Evolutionary conservation across 1,140 invertebrate species (phyloP).

Genomic region (Drosophila ogumai): DNA sequence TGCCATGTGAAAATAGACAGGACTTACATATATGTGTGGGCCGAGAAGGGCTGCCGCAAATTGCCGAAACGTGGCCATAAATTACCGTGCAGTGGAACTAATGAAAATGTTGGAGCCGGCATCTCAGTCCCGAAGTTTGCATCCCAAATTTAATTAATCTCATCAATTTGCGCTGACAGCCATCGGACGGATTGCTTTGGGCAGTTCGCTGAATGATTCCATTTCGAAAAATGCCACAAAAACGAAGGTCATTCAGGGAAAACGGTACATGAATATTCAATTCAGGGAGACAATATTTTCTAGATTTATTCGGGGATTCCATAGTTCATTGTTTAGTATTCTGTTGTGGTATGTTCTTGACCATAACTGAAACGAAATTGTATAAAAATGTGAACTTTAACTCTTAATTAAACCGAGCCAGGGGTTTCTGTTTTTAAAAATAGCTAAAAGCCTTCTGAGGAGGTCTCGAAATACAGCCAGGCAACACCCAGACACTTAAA

Average conservation of each 20-base stretch:
- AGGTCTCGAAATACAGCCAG: not conserved
- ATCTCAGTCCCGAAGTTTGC: constrained; percentile 8
- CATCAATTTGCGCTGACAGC: constrained; percentile 39
- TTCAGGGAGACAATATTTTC: not conserved
- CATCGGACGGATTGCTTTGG: not conserved
- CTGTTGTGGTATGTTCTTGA: not conserved
- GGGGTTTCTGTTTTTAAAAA: not conserved
- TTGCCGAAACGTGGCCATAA: constrained; percentile 56
- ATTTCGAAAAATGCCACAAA: not conserved
- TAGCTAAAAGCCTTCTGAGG: not conserved
- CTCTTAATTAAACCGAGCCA: not conserved
- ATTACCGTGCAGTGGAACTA: constrained; percentile 41
- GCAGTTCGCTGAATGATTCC: not conserved
- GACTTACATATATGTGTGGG: not conserved
- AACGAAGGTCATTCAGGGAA: not conserved
- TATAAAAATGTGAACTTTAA: not conserved
- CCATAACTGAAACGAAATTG: not conserved
- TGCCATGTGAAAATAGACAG: constrained; percentile 41
- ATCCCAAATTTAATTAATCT: constrained; percentile 46
- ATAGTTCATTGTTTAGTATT: not conserved
- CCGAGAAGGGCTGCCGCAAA: constrained; percentile 36
- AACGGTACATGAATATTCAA: not conserved
- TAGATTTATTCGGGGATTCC: not conserved
- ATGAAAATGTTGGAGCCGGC: constrained; percentile 43
- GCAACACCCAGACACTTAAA: constrained; percentile 9